These are phyloP conservation scores for Drosophila kokeensis DNA, from an alignment of 2,888 invertebrate species.

Conservation along the genomic window DNA sequence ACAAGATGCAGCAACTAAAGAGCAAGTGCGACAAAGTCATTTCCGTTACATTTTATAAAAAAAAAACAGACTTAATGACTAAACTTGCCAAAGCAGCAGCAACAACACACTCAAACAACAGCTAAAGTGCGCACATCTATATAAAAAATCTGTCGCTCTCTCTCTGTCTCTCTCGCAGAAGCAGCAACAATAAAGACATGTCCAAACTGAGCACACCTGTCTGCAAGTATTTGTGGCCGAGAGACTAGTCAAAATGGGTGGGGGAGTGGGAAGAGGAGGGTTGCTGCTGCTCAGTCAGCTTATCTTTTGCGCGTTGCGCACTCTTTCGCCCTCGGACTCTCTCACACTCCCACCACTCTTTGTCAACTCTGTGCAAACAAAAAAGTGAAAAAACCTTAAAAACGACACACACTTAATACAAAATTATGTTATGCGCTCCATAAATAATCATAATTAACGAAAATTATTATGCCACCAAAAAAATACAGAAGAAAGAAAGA, in stretches of 20 bases:
- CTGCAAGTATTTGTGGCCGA: slow-evolving; percentile 44
- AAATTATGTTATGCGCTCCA: slow-evolving; percentile 53
- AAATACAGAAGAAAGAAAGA: slow-evolving; percentile 5
- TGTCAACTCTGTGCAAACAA: slow-evolving; percentile 42
- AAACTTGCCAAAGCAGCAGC: slow-evolving; percentile 45
- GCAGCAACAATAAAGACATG: slow-evolving; percentile 25
- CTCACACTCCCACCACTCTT: slow-evolving; percentile 25
- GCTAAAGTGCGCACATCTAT: slow-evolving; percentile 12
- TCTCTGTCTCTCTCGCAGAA: slow-evolving; percentile 12
- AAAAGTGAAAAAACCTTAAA: slow-evolving; percentile 28
- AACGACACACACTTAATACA: slow-evolving; percentile 36
- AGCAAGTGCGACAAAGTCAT: slow-evolving; percentile 53
- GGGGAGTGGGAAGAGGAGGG: not conserved
- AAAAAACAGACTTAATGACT: slow-evolving; percentile 50
- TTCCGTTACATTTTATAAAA: slow-evolving; percentile 66
- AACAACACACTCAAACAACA: slow-evolving; percentile 24
- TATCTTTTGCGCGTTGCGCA: slow-evolving; percentile 51
- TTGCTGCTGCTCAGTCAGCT: slow-evolving; percentile 53
- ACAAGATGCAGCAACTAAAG: slow-evolving; percentile 1
- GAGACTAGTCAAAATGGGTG: not conserved
- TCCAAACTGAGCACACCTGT: slow-evolving; percentile 51
- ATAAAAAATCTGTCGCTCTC: slow-evolving; percentile 14
- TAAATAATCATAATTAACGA: slow-evolving; percentile 57
- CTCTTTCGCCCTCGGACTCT: slow-evolving; percentile 16
- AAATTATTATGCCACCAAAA: slow-evolving; percentile 30